These are phyloP conservation scores for Magallana gigas DNA, from an alignment of 1,140 invertebrate species.

Conservation along the genomic window DNA sequence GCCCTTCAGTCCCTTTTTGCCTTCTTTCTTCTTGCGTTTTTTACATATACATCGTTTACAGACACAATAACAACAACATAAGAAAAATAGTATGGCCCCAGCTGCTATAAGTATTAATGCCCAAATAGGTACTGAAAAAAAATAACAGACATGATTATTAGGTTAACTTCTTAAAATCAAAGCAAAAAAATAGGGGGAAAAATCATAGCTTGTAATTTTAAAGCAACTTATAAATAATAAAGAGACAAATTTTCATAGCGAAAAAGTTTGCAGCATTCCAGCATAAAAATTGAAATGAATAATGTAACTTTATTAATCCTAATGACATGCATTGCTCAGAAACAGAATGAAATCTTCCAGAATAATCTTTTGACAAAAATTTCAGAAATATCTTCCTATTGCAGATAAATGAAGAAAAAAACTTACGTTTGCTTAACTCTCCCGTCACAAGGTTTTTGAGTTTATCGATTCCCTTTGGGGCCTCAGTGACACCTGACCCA, in stretches of 20 bases:
- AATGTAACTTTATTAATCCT: no score
- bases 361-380: no score
- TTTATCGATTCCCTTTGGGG: conserved; percentile 60
- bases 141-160: conserved; percentile 21
- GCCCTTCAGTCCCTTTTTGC: conserved; percentile 95
- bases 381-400: no score
- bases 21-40: conserved; percentile 90
- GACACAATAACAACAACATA: conserved; percentile 95
- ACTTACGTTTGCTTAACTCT: conserved; percentile 69
- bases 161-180: no score
- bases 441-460: conserved; percentile 65
- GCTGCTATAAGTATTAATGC: conserved; percentile 76
- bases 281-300: no score
- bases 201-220: not conserved
- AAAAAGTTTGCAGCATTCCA: no score
- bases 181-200: no score
- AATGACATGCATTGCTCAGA: no score
- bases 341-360: no score
- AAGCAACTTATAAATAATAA: not conserved
- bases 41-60: conserved; percentile 96
- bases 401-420: not conserved
- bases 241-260: not conserved
- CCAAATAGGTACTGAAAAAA: conserved; percentile 77
- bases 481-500: conserved; percentile 38
- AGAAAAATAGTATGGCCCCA: conserved; percentile 84